Percentiles rank a stretch among this genome's conserved stretches.
phyloP scores from a whole-genome alignment of 2,113 vertebrate genomes.

The Neodontobutis hainanensis region DNA sequence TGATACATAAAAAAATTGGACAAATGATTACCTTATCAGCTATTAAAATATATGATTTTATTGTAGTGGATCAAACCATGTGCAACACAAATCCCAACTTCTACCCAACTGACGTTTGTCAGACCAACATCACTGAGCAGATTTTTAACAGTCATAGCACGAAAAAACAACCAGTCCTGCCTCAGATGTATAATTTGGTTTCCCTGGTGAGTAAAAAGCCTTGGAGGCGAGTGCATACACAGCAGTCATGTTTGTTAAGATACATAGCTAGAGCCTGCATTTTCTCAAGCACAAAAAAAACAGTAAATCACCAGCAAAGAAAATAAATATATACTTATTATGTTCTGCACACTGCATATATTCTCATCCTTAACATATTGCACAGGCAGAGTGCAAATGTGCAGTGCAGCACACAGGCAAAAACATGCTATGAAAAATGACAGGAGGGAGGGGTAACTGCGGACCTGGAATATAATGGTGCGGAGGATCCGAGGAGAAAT shows the following conservation, averaged over 20 bases:
- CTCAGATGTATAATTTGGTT: slow-evolving; percentile 76
- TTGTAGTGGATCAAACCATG: slow-evolving; percentile 9
- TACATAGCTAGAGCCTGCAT: slow-evolving; percentile 62
- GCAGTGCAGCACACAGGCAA: slow-evolving; percentile 66
- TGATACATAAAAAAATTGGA: not conserved
- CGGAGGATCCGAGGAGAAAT: slow-evolving; percentile 73
- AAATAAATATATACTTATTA: slow-evolving; percentile 80
- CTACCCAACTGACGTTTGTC: slow-evolving; percentile 18
- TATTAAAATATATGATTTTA: not conserved
- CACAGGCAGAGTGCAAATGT: slow-evolving; percentile 66
- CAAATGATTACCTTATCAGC: slow-evolving; percentile 11
- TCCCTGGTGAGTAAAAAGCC: slow-evolving; percentile 72
- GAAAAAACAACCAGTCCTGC: slow-evolving; percentile 65
- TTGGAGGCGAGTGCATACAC: slow-evolving; percentile 73
- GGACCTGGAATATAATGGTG: slow-evolving; percentile 74
- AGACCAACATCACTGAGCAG: slow-evolving; percentile 42
- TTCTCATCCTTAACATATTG: slow-evolving; percentile 77
- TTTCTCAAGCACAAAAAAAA: slow-evolving; percentile 69
- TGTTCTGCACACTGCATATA: slow-evolving; percentile 74
- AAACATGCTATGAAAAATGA: slow-evolving; percentile 79
- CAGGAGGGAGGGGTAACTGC: slow-evolving; percentile 71
- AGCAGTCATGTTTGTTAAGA: slow-evolving; percentile 77
- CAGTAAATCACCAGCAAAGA: slow-evolving; percentile 74
- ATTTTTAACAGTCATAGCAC: slow-evolving; percentile 67
- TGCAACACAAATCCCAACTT: slow-evolving; percentile 26